Conservation (phyloP, 92 coral and sea anemone genomes). For the Phymanthus crucifer region DNA sequence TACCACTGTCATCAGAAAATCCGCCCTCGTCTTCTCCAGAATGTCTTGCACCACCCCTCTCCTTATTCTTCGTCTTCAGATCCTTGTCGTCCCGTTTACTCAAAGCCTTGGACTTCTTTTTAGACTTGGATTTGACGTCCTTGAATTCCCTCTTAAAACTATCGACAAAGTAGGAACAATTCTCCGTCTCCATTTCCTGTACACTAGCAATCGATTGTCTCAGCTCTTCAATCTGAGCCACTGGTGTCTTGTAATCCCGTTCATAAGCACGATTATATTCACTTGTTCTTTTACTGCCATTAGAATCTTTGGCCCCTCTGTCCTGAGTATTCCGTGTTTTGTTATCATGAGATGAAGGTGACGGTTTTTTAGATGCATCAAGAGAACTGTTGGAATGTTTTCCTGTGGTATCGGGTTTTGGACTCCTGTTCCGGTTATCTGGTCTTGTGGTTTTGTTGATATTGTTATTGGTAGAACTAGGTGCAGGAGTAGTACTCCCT, state of each 20-base stretch:
- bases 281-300: slow-evolving; percentile 31
- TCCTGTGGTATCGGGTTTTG: slow-evolving; percentile 12
- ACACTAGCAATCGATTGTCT: slow-evolving; percentile 43
- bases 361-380: slow-evolving; percentile 40
- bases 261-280: slow-evolving; percentile 28
- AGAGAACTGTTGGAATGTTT: slow-evolving; percentile 7
- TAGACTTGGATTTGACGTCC: slow-evolving; percentile 76
- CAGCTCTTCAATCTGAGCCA: slow-evolving; percentile 40
- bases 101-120: slow-evolving; percentile 67
- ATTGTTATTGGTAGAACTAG: slow-evolving; percentile 57
- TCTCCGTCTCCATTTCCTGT: slow-evolving; percentile 47
- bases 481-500: slow-evolving; percentile 34
- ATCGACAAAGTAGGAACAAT: slow-evolving; percentile 19
- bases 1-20: slow-evolving; percentile 72
- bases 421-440: slow-evolving; percentile 32
- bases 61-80: slow-evolving; percentile 51
- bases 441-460: slow-evolving; percentile 28
- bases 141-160: slow-evolving; percentile 48
- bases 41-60: slow-evolving; percentile 32
- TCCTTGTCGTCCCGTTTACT: slow-evolving; percentile 72
- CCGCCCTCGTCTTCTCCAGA: slow-evolving; percentile 69
- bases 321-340: slow-evolving; percentile 42
- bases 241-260: slow-evolving; percentile 35
- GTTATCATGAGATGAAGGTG: slow-evolving; percentile 42
- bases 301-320: slow-evolving; percentile 29